Evolutionary conservation across 2,888 invertebrate genomes (phyloP).

Genomic region (Graphium colonna): DNA sequence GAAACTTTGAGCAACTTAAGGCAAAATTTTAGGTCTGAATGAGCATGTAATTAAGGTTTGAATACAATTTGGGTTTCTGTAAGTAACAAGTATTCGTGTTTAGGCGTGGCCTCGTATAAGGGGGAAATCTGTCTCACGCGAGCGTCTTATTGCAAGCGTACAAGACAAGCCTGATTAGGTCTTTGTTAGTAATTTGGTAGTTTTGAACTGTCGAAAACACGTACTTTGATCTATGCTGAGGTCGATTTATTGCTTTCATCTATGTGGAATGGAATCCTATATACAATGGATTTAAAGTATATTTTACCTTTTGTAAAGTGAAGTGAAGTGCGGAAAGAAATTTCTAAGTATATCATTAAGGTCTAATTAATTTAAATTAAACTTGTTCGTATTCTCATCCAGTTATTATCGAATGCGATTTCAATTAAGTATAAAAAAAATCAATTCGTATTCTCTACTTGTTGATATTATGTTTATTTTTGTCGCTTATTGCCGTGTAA

Average conservation of each 20-base stretch:
- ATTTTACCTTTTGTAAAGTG: too few species aligned
- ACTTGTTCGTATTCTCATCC: too few species aligned
- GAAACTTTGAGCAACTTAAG: slow-evolving; percentile 8
- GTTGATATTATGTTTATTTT: too few species aligned
- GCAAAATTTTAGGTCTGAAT: slow-evolving; percentile 6
- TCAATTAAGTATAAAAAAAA: too few species aligned
- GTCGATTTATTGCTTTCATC: background rate
- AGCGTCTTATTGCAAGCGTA: slow-evolving; percentile 17
- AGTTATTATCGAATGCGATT: too few species aligned
- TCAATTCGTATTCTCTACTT: too few species aligned
- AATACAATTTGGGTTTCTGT: background rate
- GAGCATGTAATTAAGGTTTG: slow-evolving; percentile 15
- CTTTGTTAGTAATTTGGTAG: slow-evolving; percentile 16
- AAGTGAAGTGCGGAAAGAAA: too few species aligned
- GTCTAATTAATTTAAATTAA: too few species aligned
- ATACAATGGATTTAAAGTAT: too few species aligned
- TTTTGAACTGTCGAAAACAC: slow-evolving; percentile 8
- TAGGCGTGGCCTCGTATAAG: background rate
- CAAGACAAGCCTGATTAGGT: slow-evolving; percentile 19
- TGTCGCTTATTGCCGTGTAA: too few species aligned
- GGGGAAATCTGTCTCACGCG: slow-evolving; percentile 13
- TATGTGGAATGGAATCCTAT: too few species aligned
- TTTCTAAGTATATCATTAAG: too few species aligned
- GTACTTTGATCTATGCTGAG: background rate
- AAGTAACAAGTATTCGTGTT: background rate